Percentiles rank a stretch among this genome's conserved stretches.
Conservation (phyloP, 2,888 invertebrate genomes). For the Notocelia uddmanniana region DNA sequence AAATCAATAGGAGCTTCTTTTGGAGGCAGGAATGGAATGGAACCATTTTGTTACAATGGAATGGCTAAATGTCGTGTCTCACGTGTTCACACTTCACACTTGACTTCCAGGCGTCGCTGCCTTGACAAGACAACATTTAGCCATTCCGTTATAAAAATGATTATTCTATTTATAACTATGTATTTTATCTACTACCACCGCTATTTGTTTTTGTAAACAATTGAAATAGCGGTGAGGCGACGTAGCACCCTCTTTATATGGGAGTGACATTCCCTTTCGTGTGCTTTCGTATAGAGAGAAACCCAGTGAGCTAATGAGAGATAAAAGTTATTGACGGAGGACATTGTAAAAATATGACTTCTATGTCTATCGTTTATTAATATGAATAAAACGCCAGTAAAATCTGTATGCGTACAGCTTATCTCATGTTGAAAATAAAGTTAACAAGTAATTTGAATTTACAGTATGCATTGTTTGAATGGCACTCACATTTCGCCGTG, state of each 20-base stretch:
- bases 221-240: neutral
- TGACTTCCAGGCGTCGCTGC: neutral
- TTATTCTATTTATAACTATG: neutral
- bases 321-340: neutral
- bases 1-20: constrained; percentile 31
- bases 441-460: constrained; percentile 23
- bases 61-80: neutral
- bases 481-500: constrained; percentile 60
- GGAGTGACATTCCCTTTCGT: constrained; percentile 13
- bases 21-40: neutral
- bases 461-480: constrained; percentile 58
- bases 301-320: neutral
- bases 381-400: neutral
- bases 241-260: constrained; percentile 5
- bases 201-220: neutral
- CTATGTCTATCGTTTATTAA: neutral
- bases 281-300: neutral
- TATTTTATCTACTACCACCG: neutral
- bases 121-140: neutral
- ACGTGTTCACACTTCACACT: no score
- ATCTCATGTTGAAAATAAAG: constrained; percentile 3
- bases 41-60: neutral
- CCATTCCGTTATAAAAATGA: neutral
- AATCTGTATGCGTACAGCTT: constrained; percentile 5
- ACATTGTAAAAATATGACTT: neutral